These are phyloP conservation scores for rat (Rattus norvegicus) DNA, from an alignment of 2,113 vertebrate species.

Conservation along the genomic window DNA sequence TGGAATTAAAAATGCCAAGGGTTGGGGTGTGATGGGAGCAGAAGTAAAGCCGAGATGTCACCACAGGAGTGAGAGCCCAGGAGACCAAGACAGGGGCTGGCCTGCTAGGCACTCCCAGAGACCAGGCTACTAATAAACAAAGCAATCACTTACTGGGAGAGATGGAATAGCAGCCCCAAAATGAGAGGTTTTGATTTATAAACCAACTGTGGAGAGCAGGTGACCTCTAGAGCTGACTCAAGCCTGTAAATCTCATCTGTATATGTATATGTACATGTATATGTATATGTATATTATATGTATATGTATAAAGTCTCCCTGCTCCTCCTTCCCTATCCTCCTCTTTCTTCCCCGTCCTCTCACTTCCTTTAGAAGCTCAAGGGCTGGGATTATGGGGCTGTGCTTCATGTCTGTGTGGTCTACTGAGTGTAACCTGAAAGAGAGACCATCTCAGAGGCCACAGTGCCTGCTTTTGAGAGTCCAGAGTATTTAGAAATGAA, in stretches of 20 bases:
- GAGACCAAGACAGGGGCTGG: neutral
- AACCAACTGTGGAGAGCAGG: neutral
- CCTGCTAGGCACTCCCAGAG: neutral
- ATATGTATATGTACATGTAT: too few species aligned
- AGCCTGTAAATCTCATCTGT: too few species aligned
- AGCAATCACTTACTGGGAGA: neutral
- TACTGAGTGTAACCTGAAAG: neutral
- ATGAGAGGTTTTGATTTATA: neutral
- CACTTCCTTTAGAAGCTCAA: neutral
- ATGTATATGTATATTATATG: too few species aligned
- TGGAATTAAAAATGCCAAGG: neutral
- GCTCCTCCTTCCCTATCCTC: neutral
- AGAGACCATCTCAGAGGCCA: neutral
- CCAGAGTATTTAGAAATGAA: neutral
- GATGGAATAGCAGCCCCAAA: neutral
- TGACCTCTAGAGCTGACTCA: neutral
- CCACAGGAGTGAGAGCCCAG: neutral
- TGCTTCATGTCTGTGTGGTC: neutral
- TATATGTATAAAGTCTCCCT: neutral
- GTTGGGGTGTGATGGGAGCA: neutral
- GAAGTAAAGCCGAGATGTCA: conserved; percentile 28
- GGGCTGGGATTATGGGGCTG: neutral
- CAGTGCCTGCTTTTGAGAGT: neutral
- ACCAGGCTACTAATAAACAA: neutral
- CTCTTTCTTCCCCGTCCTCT: neutral